Conservation (phyloP, 2,797 vertebrate species). For the Mormyrops boulengeri region DNA sequence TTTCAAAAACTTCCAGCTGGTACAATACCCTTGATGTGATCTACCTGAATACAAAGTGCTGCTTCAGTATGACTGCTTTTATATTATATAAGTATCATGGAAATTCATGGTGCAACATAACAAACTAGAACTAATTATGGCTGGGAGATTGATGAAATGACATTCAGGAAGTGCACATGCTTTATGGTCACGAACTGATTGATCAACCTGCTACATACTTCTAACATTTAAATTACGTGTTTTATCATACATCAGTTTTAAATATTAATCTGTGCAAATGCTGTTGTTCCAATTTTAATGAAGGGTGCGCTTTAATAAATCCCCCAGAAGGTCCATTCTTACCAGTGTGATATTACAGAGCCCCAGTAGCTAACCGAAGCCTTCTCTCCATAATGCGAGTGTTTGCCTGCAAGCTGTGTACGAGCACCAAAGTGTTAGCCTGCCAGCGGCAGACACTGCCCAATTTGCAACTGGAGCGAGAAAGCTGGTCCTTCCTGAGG, state of each 20-base stretch:
- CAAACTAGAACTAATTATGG: not conserved
- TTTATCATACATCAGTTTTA: not conserved
- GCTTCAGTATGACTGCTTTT: not conserved
- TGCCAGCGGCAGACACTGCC: conserved; percentile 43
- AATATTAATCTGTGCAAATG: not conserved
- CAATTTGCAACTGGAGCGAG: conserved; percentile 44
- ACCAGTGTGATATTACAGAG: not conserved
- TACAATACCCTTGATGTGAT: not conserved
- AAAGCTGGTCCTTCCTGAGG: conserved; percentile 54
- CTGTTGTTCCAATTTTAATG: not conserved
- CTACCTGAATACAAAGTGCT: not conserved
- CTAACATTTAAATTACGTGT: not conserved
- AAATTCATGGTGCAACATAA: not conserved
- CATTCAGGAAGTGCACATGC: not conserved
- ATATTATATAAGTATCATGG: not conserved
- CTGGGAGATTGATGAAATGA: not conserved
- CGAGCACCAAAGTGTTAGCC: conserved; percentile 42
- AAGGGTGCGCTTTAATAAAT: not conserved
- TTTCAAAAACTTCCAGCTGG: too few species aligned
- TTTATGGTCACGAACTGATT: not conserved
- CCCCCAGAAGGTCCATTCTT: not conserved
- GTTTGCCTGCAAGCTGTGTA: not conserved
- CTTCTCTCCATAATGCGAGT: not conserved
- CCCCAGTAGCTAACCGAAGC: not conserved
- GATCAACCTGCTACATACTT: not conserved